These are phyloP conservation scores for Zaprionus tsacasi DNA, from an alignment of 1,140 invertebrate genomes.

Conservation along the genomic window DNA sequence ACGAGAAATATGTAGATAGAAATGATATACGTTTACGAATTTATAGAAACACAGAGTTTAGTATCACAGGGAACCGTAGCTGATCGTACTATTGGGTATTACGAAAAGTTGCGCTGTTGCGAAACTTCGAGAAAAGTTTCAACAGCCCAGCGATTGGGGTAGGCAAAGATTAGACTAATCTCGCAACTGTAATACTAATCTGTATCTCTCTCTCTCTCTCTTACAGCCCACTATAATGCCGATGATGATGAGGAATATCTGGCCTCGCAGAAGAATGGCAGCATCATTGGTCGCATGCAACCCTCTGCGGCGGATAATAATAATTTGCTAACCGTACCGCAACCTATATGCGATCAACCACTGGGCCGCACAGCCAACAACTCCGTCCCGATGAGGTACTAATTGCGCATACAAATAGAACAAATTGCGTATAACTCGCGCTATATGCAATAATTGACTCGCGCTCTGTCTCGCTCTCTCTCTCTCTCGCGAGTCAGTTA, in stretches of 20 bases:
- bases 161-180: neutral
- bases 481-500: neutral
- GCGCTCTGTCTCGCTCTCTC: too few relatives aligned
- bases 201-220: neutral
- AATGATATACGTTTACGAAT: conserved; percentile 16
- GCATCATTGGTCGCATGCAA: conserved; percentile 70
- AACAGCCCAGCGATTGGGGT: conserved; percentile 1
- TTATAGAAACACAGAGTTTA: conserved; percentile 19
- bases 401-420: conserved; percentile 51
- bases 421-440: neutral
- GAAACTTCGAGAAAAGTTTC: neutral
- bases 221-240: conserved; percentile 81
- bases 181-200: neutral
- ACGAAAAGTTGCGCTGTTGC: neutral
- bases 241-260: conserved; percentile 82
- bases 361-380: conserved; percentile 57
- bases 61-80: neutral
- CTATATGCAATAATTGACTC: neutral
- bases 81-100: neutral
- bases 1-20: conserved; percentile 23
- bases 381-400: conserved; percentile 72
- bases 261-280: conserved; percentile 70
- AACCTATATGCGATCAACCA: conserved; percentile 79
- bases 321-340: conserved; percentile 72
- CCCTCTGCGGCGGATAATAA: conserved; percentile 71